These are phyloP conservation scores for Cydia strobilella DNA, from an alignment of 1,140 invertebrate genomes.

Conservation along the genomic window DNA sequence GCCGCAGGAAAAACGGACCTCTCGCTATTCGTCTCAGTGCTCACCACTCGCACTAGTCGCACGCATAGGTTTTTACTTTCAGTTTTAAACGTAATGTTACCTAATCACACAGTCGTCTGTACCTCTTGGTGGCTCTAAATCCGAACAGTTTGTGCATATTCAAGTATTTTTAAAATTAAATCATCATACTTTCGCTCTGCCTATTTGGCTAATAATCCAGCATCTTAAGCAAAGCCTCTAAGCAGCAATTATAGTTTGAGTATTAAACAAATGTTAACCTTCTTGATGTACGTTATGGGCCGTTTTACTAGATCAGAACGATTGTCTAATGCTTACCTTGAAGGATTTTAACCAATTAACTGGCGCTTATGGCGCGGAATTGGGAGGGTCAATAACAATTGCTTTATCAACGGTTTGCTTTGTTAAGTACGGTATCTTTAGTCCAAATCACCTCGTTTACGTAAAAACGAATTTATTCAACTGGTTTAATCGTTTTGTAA, in stretches of 20 bases:
- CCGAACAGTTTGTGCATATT: neutral
- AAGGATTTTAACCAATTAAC: slow-evolving; percentile 15
- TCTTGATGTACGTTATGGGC: neutral
- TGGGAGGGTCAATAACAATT: neutral
- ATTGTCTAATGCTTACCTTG: neutral
- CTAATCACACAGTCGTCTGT: too few relatives aligned
- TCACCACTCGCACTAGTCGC: too few relatives aligned
- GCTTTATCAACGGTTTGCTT: neutral
- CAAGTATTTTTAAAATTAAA: neutral
- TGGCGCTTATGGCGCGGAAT: neutral
- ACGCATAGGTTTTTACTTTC: too few relatives aligned
- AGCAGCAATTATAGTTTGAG: neutral
- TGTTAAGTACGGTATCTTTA: too few relatives aligned
- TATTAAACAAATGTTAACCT: neutral
- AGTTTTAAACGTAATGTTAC: too few relatives aligned
- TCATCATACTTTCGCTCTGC: neutral
- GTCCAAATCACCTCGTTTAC: too few relatives aligned
- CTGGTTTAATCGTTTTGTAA: too few relatives aligned
- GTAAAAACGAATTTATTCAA: too few relatives aligned
- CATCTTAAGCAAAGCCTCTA: neutral
- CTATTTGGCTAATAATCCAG: neutral
- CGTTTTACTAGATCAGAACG: neutral
- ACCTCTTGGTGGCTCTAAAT: neutral
- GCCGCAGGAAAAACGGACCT: too few relatives aligned
- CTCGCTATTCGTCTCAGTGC: too few relatives aligned